Evolutionary conservation across 1,140 invertebrate species (phyloP), one percentile per base, ranked within the genome.

Genomic region (Sweltsa coloradensis): DNA sequence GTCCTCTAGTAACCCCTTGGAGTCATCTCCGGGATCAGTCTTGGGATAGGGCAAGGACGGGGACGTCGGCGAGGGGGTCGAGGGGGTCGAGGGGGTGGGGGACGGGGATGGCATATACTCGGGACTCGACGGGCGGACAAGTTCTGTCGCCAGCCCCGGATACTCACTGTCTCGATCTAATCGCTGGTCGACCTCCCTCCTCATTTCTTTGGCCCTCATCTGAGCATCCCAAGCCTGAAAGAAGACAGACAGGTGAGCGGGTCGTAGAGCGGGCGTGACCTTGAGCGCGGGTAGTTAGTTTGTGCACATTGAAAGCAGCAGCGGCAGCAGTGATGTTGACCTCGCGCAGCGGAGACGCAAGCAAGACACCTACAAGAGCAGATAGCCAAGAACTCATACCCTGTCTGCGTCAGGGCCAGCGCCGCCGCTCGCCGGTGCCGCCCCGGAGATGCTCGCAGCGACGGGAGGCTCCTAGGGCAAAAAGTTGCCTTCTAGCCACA

Each of bases 111-210:
- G 44, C 23, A 37, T 25, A 18, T 34, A 22, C 49, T 34, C 36
- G 34, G 43, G 49, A 31, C 49, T 50, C 9, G 40, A 14, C 22
- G 37, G 26, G 14, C 24, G 34, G 18, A 3, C n/a, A 3, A 11
- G 41, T 18, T 1, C 14, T 23, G 27, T 41, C 29, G 36, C 24
- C 36, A 41, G 34, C 47, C 45, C 34, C 13, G 22, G 19, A 54
- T 50, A 55, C 53, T 59, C 57, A 57, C 53, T 47, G 42, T 56
- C 52, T 26, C 49, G 46, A 31, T 55, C 53, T 49, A 51, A 49
- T 22, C 53, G 49, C 44, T 52, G 50, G n/a, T 44, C 22, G 3
- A 31, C 31, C 40, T 43, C 45, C 26, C 34, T 40, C 16, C 50
- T 24, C 40, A 24, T 21, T 22, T 49, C 41, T 26, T 41, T 52